A percentile compares a stretch with the other conserved stretches of the same genome.
These are phyloP conservation scores for Sussaba pulchella DNA, from an alignment of 2,888 invertebrate genomes.

Conservation along the genomic window DNA sequence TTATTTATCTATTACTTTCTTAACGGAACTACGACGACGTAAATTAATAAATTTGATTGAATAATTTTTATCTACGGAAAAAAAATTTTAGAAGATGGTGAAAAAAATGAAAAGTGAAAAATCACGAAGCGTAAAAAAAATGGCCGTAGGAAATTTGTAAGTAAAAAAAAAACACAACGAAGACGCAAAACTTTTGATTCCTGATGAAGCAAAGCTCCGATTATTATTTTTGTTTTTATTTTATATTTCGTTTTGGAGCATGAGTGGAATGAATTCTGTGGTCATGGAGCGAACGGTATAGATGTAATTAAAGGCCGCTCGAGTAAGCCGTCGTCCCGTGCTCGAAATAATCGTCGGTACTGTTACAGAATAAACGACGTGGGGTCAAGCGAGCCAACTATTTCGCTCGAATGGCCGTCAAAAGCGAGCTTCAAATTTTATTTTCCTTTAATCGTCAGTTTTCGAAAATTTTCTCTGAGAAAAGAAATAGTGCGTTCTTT, in stretches of 20 bases:
- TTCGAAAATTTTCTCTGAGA: too few species aligned
- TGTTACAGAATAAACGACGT: slow-evolving; percentile 72
- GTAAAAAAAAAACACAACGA: neutral
- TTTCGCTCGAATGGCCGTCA: slow-evolving; percentile 3
- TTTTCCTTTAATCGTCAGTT: too few species aligned
- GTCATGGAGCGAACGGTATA: slow-evolving; percentile 69
- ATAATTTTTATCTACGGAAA: too few species aligned
- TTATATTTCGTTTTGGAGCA: slow-evolving; percentile 1
- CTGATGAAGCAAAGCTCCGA: slow-evolving; percentile 2
- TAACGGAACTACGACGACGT: too few species aligned
- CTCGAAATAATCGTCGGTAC: slow-evolving; percentile 80
- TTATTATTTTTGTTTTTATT: slow-evolving; percentile 1
- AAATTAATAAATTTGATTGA: too few species aligned
- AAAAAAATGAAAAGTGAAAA: too few species aligned
- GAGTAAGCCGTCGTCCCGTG: slow-evolving; percentile 72
- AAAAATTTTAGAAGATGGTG: too few species aligned
- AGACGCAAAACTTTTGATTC: neutral
- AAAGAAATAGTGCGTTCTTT: too few species aligned
- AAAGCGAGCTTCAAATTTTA: too few species aligned
- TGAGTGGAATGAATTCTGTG: slow-evolving; percentile 51
- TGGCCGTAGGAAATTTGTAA: too few species aligned
- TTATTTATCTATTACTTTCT: too few species aligned
- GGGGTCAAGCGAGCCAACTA: slow-evolving; percentile 40
- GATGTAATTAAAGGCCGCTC: slow-evolving; percentile 72
- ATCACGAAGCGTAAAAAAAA: too few species aligned